Percentiles rank a stretch among this genome's conserved stretches.
Evolutionary conservation across 2,113 vertebrate genomes (phyloP).

Genomic region (Xenopus tropicalis): DNA sequence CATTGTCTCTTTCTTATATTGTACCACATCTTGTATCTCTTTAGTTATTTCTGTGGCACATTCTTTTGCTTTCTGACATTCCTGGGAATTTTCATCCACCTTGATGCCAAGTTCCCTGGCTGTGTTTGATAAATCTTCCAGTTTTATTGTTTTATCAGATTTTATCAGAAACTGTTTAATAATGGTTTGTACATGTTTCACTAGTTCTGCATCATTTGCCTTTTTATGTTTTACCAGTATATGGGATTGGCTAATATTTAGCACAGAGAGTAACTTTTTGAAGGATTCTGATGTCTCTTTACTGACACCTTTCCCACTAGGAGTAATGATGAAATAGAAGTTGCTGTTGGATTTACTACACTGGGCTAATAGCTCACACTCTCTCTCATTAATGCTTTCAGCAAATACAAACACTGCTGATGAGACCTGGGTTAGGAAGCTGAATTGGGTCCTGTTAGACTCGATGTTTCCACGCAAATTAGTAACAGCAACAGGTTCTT

Average conservation of each 20-base stretch:
- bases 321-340: constrained; percentile 51
- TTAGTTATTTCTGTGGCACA: background rate
- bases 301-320: constrained; percentile 49
- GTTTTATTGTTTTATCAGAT: constrained; percentile 43
- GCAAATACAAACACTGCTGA: constrained; percentile 58
- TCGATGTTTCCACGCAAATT: constrained; percentile 58
- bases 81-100: constrained; percentile 48
- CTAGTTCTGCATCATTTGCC: constrained; percentile 24
- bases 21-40: constrained; percentile 8
- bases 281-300: constrained; percentile 50
- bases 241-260: constrained; percentile 49
- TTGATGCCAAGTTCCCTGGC: constrained; percentile 45
- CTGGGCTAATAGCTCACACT: constrained; percentile 48
- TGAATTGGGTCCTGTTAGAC: constrained; percentile 57
- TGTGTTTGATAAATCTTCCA: constrained; percentile 48
- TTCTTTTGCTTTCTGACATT: constrained; percentile 42
- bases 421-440: constrained; percentile 52
- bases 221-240: constrained; percentile 48
- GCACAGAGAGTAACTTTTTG: constrained; percentile 43
- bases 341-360: no score
- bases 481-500: constrained; percentile 54
- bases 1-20: constrained; percentile 46
- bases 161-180: constrained; percentile 21
- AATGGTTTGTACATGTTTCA: constrained; percentile 36
- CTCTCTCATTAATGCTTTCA: constrained; percentile 53